Evolutionary conservation across 2,888 invertebrate genomes (phyloP), one percentile per base, ranked within the genome.

Genomic region (Thereva unica): DNA sequence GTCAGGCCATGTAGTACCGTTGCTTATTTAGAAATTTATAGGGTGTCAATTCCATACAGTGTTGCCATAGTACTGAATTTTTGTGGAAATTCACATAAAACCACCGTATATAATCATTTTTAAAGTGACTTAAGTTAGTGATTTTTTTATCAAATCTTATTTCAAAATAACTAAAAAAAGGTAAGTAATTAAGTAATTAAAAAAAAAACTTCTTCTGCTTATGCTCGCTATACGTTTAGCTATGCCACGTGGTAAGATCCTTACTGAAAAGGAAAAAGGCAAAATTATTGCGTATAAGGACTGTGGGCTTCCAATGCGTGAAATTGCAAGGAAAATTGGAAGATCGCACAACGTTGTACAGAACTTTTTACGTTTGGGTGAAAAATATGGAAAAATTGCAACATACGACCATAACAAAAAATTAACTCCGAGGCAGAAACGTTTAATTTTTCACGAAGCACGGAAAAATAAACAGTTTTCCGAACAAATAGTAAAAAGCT

Each of bases 401-500:
- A 55, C n/a, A 41, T 5, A 41, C 7, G 38, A 10, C 12, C 41
- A 55, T 8, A 53, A 53, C 34, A 55, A 6, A 41, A 55, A 55
- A 12, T 12, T 55, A 55, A 55, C 55, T 10, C 8, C 38, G 1
- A 40, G 40, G 12, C 41, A 55, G 12, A 55, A 55, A 10, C n/a
- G 10, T 10, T 41, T 40, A 55, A 55, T 55, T 55, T 55, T 40
- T 40, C n/a, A 55, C 38, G 55, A 55, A 40, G 55, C 41, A 7
- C n/a, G 41, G n/a, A 40, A 41, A 41, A 56, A 56, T 42, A 42
- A 56, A 56, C 12, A 10, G 56, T 42, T 42, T 56, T 12, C 41
- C 12, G 7, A 12, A 12, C 41, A 40, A 56, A 56, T 56, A 42
- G 34, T 9, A 9, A 6, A 12, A 42, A 40, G 42, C 1, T 42